Evolutionary conservation across 2,113 vertebrate species (phyloP).

Genomic region (Neopipo cinnamomea): DNA sequence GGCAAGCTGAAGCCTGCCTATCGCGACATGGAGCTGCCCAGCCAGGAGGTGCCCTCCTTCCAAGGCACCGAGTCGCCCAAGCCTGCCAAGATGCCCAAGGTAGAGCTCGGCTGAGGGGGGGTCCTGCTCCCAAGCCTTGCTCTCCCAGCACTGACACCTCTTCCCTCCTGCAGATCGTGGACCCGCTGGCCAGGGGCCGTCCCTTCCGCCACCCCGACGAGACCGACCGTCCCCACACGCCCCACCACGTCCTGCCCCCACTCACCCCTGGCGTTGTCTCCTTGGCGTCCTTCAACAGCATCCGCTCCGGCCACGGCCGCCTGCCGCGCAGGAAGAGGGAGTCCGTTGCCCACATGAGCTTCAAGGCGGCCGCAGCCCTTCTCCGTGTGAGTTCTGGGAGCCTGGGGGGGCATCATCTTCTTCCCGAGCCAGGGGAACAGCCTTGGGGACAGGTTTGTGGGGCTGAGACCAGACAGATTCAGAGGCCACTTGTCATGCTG

Average conservation of each 20-base stretch:
- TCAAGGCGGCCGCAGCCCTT: conserved; percentile 87
- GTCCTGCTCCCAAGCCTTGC: rapidly evolving
- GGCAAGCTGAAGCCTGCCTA: conserved; percentile 91
- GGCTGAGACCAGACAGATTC: neutral
- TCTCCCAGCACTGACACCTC: neutral
- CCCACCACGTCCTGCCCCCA: conserved; percentile 73
- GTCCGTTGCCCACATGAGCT: conserved; percentile 93
- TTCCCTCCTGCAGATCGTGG: conserved; percentile 81
- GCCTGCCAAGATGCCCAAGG: conserved; percentile 86
- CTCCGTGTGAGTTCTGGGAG: conserved; percentile 75
- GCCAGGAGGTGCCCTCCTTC: conserved; percentile 80
- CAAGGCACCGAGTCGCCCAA: conserved; percentile 85
- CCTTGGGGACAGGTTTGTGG: neutral
- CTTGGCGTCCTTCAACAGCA: conserved; percentile 87
- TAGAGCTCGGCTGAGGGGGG: neutral
- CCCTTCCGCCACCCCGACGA: conserved; percentile 89
- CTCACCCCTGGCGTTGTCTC: conserved; percentile 84
- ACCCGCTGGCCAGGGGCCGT: conserved; percentile 89
- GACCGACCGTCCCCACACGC: conserved; percentile 81
- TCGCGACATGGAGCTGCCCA: conserved; percentile 83
- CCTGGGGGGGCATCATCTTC: rapidly evolving
- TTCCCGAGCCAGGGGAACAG: rapidly evolving
- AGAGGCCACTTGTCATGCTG: neutral
- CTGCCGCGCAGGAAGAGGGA: conserved; percentile 86
- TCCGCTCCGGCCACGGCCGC: conserved; percentile 80